Conservation (phyloP, 1,140 invertebrate species). For the Meteorus sp. region DNA sequence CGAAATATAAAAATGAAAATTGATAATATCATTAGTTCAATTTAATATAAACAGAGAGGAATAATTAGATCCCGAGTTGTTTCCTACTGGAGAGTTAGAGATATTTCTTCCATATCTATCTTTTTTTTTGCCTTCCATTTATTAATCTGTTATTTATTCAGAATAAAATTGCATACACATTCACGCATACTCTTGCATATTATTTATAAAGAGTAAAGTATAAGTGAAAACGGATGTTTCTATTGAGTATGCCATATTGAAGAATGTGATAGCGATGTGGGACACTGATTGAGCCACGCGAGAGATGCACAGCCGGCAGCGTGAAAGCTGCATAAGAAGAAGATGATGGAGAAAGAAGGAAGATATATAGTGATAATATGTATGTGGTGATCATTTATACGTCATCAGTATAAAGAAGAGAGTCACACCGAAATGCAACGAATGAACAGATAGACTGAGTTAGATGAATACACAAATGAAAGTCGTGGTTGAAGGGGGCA, state of each 20-base stretch:
- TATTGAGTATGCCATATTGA: slow-evolving; percentile 18
- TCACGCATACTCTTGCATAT: too few species aligned
- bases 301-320: slow-evolving; percentile 9
- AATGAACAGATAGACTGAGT: too few species aligned
- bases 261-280: slow-evolving; percentile 21
- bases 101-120: too few species aligned
- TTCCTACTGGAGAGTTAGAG: too few species aligned
- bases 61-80: too few species aligned
- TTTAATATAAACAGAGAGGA: too few species aligned
- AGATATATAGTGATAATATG: too few species aligned
- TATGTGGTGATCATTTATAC: neutral
- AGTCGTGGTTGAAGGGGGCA: neutral
- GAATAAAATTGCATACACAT: neutral
- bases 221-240: slow-evolving; percentile 3
- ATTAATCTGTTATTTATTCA: neutral
- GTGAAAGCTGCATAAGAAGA: slow-evolving; percentile 21
- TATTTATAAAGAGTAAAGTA: too few species aligned
- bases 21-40: too few species aligned
- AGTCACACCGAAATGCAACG: too few species aligned
- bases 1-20: too few species aligned
- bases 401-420: slow-evolving; percentile 1
- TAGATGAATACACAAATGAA: neutral
- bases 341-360: slow-evolving; percentile 2
- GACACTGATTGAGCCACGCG: slow-evolving; percentile 11
- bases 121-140: too few species aligned